phyloP scores from a whole-genome alignment of 1,140 invertebrate species.

The Sarcophaga peregrina region DNA sequence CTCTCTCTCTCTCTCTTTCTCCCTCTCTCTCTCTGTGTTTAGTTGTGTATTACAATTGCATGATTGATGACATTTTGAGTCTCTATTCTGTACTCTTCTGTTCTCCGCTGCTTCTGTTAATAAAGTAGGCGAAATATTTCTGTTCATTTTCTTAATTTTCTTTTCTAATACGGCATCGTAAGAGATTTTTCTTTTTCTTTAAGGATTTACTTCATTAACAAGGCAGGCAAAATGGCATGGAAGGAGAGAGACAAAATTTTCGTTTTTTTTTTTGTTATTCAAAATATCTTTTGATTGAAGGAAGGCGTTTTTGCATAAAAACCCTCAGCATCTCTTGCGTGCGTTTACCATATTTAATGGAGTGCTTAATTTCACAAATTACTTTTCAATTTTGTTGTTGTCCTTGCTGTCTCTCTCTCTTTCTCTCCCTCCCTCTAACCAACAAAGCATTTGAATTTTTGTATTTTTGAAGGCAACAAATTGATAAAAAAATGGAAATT shows the following conservation, averaged over 20 bases:
- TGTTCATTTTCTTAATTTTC: background rate
- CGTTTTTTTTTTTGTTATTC: background rate
- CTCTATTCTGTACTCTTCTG: background rate
- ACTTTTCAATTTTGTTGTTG: conserved; percentile 35
- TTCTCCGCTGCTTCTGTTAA: background rate
- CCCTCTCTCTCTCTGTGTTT: too few relatives aligned
- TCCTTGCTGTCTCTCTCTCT: background rate
- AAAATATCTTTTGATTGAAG: conserved; percentile 1
- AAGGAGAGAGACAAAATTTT: background rate
- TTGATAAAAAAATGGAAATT: background rate
- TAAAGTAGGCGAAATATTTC: conserved; percentile 28
- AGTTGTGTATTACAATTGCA: conserved; percentile 21
- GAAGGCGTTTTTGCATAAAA: background rate
- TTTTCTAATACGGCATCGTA: background rate
- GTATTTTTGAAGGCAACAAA: background rate
- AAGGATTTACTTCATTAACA: conserved; percentile 36
- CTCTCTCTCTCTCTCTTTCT: background rate
- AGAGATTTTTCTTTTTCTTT: conserved; percentile 10
- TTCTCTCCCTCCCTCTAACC: background rate
- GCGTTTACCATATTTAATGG: conserved; percentile 22
- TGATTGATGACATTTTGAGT: conserved; percentile 39
- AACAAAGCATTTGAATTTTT: background rate
- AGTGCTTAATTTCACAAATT: conserved; percentile 39
- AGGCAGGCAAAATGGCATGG: background rate
- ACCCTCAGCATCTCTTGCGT: background rate